Evolutionary conservation across 2,797 vertebrate species (phyloP), one percentile per base, ranked within the genome.

Genomic region (Trichosurus vulpecula): DNA sequence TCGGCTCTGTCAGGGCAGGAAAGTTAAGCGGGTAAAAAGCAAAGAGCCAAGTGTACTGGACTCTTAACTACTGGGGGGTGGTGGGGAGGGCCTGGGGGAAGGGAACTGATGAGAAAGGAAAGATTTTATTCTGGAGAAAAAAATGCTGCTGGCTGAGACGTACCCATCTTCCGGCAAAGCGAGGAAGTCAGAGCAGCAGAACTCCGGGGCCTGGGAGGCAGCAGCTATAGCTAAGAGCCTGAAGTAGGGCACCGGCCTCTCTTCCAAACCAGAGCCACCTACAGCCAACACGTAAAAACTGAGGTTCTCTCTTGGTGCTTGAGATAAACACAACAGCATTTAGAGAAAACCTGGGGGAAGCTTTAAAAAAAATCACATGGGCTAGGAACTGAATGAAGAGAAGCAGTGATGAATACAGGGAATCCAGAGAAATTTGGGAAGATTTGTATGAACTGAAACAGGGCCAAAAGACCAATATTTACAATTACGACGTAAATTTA

Each of bases 61-160:
- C 9, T 95, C 57, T 56, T 89, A 58, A 90, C 92, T 29, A 0
- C 0, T 47, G 61, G 8, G 19, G 0, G 74, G 5, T 35, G 54
- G 92, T 35, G 12, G 51, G 4, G 14, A 4, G 51, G 90, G 29
- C 12, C 90, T 0, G 51, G 51, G 1, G 0, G 58, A n/a, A 29
- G 61, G 91, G 29, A 74, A 27, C 16, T 2, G 11, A 53, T 30
- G 12, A 41, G 87, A 53, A 22, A 19, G 0, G 1, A 30, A 58
- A 90, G 74, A 51, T 3, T 0, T 5, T 8, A 3, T 29, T 47
- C 54, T 1, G 22, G 27, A 11, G 30, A 53, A 74, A 93, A 93
- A n/a, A 90, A 13, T 22, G 4, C 10, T 9, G 0, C 74, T 41
- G 6, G 19, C 0, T 47, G 74, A 47, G 74, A 25, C 2, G 1